Evolutionary conservation across 2,113 vertebrate genomes (phyloP).

Genomic region (Lipophrys pholis): DNA sequence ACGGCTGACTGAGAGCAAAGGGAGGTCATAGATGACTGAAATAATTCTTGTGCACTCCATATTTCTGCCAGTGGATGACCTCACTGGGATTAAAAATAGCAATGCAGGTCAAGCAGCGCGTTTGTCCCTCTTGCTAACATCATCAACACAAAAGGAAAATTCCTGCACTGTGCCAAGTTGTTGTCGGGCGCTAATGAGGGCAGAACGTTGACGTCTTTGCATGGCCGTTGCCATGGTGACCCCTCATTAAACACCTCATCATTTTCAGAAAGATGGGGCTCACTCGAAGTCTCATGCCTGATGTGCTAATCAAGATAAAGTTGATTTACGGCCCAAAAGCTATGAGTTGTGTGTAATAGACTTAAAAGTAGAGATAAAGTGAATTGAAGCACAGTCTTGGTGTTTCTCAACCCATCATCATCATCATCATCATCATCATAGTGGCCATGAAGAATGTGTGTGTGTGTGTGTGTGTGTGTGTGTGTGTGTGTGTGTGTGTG

Average conservation of each 20-base stretch:
- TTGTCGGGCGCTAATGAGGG: constrained; percentile 74
- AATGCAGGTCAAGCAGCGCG: neutral
- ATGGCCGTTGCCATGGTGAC: constrained; percentile 48
- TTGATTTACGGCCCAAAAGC: too few species aligned
- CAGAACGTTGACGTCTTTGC: constrained; percentile 72
- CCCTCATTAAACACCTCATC: constrained; percentile 70
- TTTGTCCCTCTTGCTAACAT: constrained; percentile 64
- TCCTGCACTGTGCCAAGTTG: constrained; percentile 58
- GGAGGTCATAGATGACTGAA: constrained; percentile 31
- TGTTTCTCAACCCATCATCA: neutral
- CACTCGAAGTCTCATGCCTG: constrained; percentile 35
- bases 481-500: fast-evolving
- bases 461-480: fast-evolving
- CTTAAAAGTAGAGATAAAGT: too few species aligned
- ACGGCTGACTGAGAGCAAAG: constrained; percentile 21
- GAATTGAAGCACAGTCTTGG: constrained; percentile 1
- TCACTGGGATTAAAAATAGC: constrained; percentile 75
- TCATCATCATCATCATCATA: neutral
- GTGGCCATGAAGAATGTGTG: neutral
- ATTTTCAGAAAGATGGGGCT: constrained; percentile 42
- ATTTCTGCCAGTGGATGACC: constrained; percentile 53
- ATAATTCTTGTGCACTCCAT: constrained; percentile 49
- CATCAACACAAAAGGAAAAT: constrained; percentile 73
- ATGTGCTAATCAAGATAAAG: constrained; percentile 30
- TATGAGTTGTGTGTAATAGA: neutral